phyloP scores from a whole-genome alignment of 1,140 invertebrate genomes.

The Ylistrum balloti region DNA sequence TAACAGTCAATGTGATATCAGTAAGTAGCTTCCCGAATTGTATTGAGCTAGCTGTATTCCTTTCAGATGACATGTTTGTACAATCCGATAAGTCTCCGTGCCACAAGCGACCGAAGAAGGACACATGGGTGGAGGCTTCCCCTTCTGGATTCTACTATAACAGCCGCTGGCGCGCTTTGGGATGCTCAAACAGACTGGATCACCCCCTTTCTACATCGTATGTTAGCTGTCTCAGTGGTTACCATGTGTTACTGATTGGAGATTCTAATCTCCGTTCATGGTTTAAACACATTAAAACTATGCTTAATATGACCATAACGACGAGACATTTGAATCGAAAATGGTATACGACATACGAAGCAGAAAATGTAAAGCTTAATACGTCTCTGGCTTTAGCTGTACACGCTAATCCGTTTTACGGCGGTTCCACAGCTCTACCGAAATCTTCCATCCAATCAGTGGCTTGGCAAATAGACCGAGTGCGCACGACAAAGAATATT shows the following conservation, averaged over 20 bases:
- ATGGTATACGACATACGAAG: constrained; percentile 16
- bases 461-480: not conserved
- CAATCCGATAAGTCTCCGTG: not conserved
- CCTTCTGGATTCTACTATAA: constrained; percentile 41
- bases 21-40: too few relatives aligned
- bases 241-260: constrained; percentile 10
- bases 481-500: not conserved
- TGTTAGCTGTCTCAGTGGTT: not conserved
- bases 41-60: too few relatives aligned
- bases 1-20: too few relatives aligned
- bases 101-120: not conserved
- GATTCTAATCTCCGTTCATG: constrained; percentile 44
- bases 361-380: not conserved
- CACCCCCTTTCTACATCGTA: not conserved
- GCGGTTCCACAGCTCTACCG: not conserved
- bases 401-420: constrained; percentile 45
- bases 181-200: constrained; percentile 4
- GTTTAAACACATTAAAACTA: constrained; percentile 25
- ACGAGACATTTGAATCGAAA: not conserved
- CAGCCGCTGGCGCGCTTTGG: not conserved
- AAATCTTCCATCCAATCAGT: not conserved
- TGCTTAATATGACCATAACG: constrained; percentile 38
- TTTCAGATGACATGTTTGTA: not conserved
- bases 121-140: not conserved
- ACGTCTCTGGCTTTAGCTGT: not conserved